phyloP scores from a whole-genome alignment of 35 echinoderm and acorn worm species.

The Diadema setosum region DNA sequence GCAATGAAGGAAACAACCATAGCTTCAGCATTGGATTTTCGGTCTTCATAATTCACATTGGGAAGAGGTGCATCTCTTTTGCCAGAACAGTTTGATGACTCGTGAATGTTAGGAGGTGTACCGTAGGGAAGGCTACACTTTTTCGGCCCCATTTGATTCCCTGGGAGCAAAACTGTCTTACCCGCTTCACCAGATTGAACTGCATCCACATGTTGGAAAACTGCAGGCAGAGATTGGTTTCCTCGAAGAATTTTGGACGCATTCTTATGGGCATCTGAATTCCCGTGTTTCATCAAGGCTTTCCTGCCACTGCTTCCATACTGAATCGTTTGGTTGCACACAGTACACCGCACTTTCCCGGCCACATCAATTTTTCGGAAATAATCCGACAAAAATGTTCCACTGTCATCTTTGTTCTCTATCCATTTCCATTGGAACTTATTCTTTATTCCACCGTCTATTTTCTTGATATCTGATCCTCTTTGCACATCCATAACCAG shows the following conservation, averaged over 20 bases:
- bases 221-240: slow-evolving; percentile 44
- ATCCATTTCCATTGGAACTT: too few species aligned
- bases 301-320: slow-evolving; percentile 10
- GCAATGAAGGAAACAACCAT: slow-evolving; percentile 47
- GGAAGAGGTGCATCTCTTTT: slow-evolving; percentile 3
- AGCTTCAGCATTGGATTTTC: slow-evolving; percentile 52
- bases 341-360: not conserved
- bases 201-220: slow-evolving; percentile 16
- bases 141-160: not conserved
- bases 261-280: slow-evolving; percentile 11
- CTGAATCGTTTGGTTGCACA: not conserved
- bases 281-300: slow-evolving; percentile 30
- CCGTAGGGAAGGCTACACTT: slow-evolving; percentile 44
- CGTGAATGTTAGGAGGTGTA: slow-evolving; percentile 35
- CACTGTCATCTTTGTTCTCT: not conserved
- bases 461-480: not conserved
- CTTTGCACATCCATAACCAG: not conserved
- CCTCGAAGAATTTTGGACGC: not conserved
- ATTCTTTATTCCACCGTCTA: too few species aligned
- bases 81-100: slow-evolving; percentile 3
- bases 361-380: not conserved
- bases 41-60: slow-evolving; percentile 37
- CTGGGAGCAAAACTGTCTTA: not conserved
- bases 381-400: not conserved
- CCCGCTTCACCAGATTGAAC: slow-evolving; percentile 53